Evolutionary conservation across 2,797 vertebrate genomes (phyloP).

Genomic region (Typhlichthys eigenmanni): DNA sequence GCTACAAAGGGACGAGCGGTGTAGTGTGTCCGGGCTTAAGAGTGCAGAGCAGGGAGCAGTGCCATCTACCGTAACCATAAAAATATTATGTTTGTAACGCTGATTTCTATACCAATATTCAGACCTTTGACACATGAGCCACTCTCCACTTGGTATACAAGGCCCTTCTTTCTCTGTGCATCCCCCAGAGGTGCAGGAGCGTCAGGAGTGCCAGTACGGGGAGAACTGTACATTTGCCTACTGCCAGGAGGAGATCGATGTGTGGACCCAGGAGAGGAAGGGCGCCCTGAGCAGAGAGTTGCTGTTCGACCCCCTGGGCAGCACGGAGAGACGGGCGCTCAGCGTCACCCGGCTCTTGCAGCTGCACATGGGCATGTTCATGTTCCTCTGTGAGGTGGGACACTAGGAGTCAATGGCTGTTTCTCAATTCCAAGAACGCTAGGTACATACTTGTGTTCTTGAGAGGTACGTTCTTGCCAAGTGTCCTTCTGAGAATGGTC

Average conservation of each 20-base stretch:
- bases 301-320: slow-evolving; percentile 88
- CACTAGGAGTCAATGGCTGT: neutral
- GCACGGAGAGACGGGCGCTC: slow-evolving; percentile 79
- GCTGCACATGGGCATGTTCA: slow-evolving; percentile 87
- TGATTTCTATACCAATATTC: neutral
- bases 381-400: slow-evolving; percentile 87
- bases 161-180: slow-evolving; percentile 11
- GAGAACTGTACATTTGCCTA: slow-evolving; percentile 99
- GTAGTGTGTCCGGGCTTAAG: too few relatives aligned
- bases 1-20: too few relatives aligned
- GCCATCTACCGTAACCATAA: too few relatives aligned
- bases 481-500: too few relatives aligned
- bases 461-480: too few relatives aligned
- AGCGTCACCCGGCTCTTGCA: slow-evolving; percentile 82
- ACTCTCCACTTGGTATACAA: too few relatives aligned
- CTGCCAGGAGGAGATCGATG: slow-evolving; percentile 98
- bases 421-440: too few relatives aligned
- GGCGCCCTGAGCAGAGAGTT: slow-evolving; percentile 95
- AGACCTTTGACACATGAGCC: neutral
- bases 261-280: slow-evolving; percentile 98
- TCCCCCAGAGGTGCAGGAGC: slow-evolving; percentile 93
- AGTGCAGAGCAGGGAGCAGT: too few relatives aligned
- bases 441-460: too few relatives aligned
- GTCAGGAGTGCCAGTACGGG: slow-evolving; percentile 98
- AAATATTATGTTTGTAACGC: too few relatives aligned